Conservation (phyloP, 2,888 invertebrate species). For the Lordiphosa fenestrarum region DNA sequence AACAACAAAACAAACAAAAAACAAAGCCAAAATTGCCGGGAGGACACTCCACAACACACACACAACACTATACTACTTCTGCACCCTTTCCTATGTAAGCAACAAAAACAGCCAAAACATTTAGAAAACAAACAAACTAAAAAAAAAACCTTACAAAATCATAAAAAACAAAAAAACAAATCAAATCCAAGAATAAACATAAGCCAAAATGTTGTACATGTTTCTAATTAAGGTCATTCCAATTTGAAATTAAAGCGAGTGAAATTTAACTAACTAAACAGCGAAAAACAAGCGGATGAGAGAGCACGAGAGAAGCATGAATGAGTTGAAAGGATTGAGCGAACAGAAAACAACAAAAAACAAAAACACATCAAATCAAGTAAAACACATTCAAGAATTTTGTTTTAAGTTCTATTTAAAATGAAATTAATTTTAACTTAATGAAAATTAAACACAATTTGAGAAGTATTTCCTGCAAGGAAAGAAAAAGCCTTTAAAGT, state of each 20-base stretch:
- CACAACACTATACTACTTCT: constrained; percentile 49
- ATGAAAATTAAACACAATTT: constrained; percentile 48
- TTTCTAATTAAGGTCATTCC: constrained; percentile 75
- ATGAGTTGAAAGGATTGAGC: constrained; percentile 31
- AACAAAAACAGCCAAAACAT: constrained; percentile 57
- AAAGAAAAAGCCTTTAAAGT: constrained; percentile 76
- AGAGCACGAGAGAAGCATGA: constrained; percentile 33
- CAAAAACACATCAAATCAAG: constrained; percentile 30
- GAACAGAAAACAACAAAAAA: constrained; percentile 18
- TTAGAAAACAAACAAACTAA: constrained; percentile 43
- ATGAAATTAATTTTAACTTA: constrained; percentile 53
- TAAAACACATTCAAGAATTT: constrained; percentile 71
- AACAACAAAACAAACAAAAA: constrained; percentile 16
- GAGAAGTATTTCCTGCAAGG: constrained; percentile 77
- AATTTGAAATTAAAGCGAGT: constrained; percentile 72
- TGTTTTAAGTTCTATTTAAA: constrained; percentile 73
- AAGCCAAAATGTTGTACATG: constrained; percentile 59
- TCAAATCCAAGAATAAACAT: constrained; percentile 9
- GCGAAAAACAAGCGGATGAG: constrained; percentile 22
- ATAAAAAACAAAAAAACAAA: constrained; percentile 5
- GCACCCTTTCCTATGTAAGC: constrained; percentile 65
- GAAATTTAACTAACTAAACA: constrained; percentile 56
- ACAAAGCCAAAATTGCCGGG: constrained; percentile 69
- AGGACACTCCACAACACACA: constrained; percentile 38
- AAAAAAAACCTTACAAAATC: constrained; percentile 23